Evolutionary conservation across 2,113 vertebrate species (phyloP), one percentile per base, ranked within the genome.

Genomic region (Recurvirostra avosetta): DNA sequence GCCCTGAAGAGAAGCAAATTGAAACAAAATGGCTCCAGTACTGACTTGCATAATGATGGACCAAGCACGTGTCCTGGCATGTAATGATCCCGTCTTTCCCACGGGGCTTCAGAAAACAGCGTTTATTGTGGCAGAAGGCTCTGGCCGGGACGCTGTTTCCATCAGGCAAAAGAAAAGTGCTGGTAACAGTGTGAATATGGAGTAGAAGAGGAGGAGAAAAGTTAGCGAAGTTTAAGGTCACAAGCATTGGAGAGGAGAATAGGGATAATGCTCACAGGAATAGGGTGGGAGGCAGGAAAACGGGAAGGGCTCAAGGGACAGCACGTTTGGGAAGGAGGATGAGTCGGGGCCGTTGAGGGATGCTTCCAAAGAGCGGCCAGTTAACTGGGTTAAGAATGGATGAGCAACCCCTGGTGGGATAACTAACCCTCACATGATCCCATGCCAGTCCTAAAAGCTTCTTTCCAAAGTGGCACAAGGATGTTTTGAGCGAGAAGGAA

Each of bases 1-100:
- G 94, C 93, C 90, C 94, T 93, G 86, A 95, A 96, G 95, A 97
- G 92, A 88, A 95, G 92, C 81, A 95, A 97, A 97, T 96, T 95
- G 96, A 94, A 97, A 95, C 88, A 97, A 96, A 97, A 96, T 96
- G 93, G 97, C 91, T 94, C 67, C 90, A 38, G 76, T 38, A 53
- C 58, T 94, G 92, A 92, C 95, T 92, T 94, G 94, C 94, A 92
- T 96, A 94, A 97, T 91, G 94, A 96, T 96, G 87, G 93, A 53
- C 70, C 49, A 62, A 95, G 87, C 90, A 78, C 70, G 8, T 84
- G 93, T 72, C 38, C 73, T 87, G 47, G 84, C 87, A 82, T 87
- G 70, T 94, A 97, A 95, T 89, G 65, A 90, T 96, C 80, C 77
- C 84, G 75, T 96, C 70, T 92, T 94, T 95, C 91, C 94, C 91